These are phyloP conservation scores for Glomeris marginata DNA, from an alignment of 2,888 invertebrate species.

Conservation along the genomic window DNA sequence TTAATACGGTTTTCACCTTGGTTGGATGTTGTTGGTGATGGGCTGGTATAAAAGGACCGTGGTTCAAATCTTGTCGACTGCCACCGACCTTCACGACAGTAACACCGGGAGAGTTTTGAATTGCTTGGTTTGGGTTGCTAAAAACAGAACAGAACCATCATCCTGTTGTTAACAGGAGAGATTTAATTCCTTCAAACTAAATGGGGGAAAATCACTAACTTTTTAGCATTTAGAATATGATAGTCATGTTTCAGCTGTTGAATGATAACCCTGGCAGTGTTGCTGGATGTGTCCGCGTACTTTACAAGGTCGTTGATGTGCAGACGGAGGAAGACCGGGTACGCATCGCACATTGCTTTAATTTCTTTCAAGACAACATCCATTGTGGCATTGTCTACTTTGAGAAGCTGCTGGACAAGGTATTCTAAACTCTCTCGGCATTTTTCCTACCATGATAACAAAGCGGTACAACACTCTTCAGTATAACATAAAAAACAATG, in stretches of 20 bases:
- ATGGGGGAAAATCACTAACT: neutral
- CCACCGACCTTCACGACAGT: conserved; percentile 64
- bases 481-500: neutral
- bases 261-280: conserved; percentile 28
- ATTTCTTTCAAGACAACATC: conserved; percentile 63
- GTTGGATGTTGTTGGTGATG: conserved; percentile 1
- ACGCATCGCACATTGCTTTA: conserved; percentile 60
- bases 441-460: too few relatives aligned
- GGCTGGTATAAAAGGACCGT: neutral
- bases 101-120: conserved; percentile 55
- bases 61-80: conserved; percentile 17
- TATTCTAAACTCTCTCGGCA: conserved; percentile 60
- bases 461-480: neutral
- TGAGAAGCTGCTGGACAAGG: conserved; percentile 55
- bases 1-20: neutral
- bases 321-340: conserved; percentile 64
- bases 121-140: conserved; percentile 34
- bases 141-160: conserved; percentile 1
- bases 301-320: conserved; percentile 57
- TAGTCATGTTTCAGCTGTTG: conserved; percentile 30
- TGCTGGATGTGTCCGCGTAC: conserved; percentile 32
- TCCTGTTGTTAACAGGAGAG: neutral
- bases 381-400: conserved; percentile 55
- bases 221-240: neutral
- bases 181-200: neutral